These are phyloP conservation scores for Heterodera carotae DNA, from an alignment of 1,140 invertebrate species.

Conservation along the genomic window DNA sequence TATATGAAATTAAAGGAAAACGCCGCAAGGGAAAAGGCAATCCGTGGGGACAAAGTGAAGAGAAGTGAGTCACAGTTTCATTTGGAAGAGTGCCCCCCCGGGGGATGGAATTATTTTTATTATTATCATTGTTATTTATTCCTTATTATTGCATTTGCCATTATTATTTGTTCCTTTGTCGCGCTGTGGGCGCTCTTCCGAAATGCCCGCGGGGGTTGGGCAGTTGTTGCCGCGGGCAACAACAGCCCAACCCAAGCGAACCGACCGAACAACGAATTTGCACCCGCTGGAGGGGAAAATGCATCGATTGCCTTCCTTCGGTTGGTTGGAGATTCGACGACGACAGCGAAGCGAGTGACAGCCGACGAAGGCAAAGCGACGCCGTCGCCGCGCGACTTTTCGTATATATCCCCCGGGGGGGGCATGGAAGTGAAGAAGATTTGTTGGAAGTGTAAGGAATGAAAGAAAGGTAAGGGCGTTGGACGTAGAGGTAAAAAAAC, in stretches of 20 bases:
- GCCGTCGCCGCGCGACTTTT: slow-evolving; percentile 1
- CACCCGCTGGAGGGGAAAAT: neutral
- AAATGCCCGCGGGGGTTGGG: neutral
- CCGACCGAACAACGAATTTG: neutral
- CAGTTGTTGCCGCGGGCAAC: neutral
- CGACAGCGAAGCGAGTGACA: neutral
- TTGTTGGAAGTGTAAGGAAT: no score
- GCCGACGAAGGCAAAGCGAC: neutral
- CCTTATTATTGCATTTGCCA: no score
- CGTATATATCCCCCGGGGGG: neutral
- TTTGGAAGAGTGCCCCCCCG: neutral
- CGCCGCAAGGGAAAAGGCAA: no score
- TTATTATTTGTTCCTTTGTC: no score
- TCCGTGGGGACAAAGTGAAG: neutral
- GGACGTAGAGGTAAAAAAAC: no score
- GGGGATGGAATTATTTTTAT: neutral
- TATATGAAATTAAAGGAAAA: no score
- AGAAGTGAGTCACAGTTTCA: neutral
- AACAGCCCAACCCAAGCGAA: neutral
- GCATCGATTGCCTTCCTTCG: neutral
- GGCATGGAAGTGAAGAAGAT: no score
- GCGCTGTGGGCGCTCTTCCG: neutral
- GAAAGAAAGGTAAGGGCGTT: no score
- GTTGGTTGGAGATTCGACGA: neutral
- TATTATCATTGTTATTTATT: no score